These are phyloP conservation scores for Rostratula benghalensis DNA, from an alignment of 2,113 vertebrate genomes.

Conservation along the genomic window DNA sequence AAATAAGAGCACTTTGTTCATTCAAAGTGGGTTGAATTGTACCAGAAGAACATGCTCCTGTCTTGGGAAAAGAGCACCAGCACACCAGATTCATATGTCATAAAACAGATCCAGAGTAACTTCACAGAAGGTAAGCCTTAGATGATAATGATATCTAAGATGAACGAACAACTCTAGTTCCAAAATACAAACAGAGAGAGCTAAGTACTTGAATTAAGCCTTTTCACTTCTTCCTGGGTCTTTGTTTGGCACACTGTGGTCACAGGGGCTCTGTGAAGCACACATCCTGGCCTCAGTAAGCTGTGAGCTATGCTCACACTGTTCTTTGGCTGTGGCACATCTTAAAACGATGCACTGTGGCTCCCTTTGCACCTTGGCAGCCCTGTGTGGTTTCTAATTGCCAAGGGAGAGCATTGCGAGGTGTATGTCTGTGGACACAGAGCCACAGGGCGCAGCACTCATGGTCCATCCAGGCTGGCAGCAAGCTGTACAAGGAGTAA, in stretches of 20 bases:
- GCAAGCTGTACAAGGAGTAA: not conserved
- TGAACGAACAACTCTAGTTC: not conserved
- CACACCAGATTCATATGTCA: not conserved
- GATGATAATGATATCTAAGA: not conserved
- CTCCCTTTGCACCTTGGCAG: no score
- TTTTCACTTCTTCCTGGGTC: not conserved
- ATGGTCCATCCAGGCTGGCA: not conserved
- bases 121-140: not conserved
- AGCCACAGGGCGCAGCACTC: not conserved
- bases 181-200: not conserved
- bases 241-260: not conserved
- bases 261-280: not conserved
- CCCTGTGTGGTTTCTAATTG: not conserved
- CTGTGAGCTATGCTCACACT: not conserved
- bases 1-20: not conserved
- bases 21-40: not conserved
- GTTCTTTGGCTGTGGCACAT: not conserved
- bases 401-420: not conserved
- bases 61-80: not conserved
- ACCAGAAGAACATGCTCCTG: not conserved
- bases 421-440: not conserved
- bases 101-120: not conserved
- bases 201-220: not conserved
- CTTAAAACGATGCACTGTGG: no score
- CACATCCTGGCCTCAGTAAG: not conserved